phyloP scores from a whole-genome alignment of 2,113 vertebrate genomes.

The Notarius quadriscutis region DNA sequence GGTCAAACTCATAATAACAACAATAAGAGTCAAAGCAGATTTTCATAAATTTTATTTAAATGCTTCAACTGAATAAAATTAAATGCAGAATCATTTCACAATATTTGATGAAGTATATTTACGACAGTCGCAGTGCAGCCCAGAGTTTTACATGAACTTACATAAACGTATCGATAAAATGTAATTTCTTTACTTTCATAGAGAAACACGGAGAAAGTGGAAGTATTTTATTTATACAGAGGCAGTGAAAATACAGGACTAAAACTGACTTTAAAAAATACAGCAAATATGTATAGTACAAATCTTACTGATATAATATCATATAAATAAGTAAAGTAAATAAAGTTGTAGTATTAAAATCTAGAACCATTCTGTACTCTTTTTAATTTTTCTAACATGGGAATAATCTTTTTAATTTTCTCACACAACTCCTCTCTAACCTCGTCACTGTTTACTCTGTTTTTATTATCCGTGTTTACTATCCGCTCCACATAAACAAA shows the following conservation, averaged over 20 bases:
- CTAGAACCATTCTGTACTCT: background rate
- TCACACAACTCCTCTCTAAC: background rate
- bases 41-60: background rate
- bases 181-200: background rate
- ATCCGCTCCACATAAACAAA: background rate
- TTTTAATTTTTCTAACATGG: background rate
- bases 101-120: slow-evolving; percentile 54
- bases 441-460: background rate
- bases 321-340: background rate
- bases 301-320: background rate
- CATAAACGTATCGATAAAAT: background rate
- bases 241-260: background rate
- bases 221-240: background rate
- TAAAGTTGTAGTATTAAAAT: background rate
- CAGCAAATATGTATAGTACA: background rate
- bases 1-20: background rate
- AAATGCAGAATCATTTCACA: background rate
- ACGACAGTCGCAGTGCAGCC: slow-evolving; percentile 24
- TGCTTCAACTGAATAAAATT: background rate
- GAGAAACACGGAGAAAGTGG: background rate
- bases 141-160: background rate
- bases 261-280: background rate
- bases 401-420: background rate
- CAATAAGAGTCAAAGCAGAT: background rate
- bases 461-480: background rate